Conservation (phyloP, 2,797 vertebrate genomes). For the Trachops cirrhosus region DNA sequence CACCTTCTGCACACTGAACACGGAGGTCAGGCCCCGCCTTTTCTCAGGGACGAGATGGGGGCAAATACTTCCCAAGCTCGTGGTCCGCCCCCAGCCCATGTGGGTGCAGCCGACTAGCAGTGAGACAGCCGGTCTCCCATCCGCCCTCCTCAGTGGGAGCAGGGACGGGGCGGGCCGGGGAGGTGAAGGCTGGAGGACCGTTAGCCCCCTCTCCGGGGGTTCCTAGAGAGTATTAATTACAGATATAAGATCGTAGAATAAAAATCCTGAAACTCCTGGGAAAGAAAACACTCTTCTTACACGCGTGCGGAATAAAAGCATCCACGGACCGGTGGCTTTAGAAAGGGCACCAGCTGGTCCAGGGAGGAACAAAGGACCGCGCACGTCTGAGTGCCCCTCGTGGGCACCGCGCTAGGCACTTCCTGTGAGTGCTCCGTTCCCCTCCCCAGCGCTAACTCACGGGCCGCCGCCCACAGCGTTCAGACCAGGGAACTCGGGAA, state of each 20-base stretch:
- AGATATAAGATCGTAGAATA: not conserved
- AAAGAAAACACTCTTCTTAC: not conserved
- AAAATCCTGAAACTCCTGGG: not conserved
- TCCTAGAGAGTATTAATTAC: not conserved
- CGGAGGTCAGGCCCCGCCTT: not conserved
- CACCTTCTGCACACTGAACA: not conserved
- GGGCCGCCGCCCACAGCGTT: not conserved
- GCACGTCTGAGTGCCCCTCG: accelerated
- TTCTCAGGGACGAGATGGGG: not conserved
- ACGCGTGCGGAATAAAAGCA: not conserved
- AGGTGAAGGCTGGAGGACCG: not conserved
- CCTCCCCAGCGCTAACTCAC: not conserved
- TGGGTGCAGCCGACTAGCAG: accelerated
- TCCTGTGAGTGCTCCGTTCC: not conserved
- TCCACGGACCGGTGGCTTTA: not conserved
- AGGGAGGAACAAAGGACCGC: not conserved
- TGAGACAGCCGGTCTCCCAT: not conserved
- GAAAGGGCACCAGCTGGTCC: not conserved
- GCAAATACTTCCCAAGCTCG: not conserved
- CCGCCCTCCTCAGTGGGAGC: not conserved
- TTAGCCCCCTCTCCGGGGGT: not conserved
- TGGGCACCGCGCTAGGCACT: too few species aligned
- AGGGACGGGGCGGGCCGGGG: accelerated
- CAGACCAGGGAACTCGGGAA: not conserved
- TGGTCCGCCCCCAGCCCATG: accelerated